A percentile compares a stretch with the other conserved stretches of the same genome.
phyloP scores from a whole-genome alignment of 2,113 vertebrate genomes.

The Micromys minutus region DNA sequence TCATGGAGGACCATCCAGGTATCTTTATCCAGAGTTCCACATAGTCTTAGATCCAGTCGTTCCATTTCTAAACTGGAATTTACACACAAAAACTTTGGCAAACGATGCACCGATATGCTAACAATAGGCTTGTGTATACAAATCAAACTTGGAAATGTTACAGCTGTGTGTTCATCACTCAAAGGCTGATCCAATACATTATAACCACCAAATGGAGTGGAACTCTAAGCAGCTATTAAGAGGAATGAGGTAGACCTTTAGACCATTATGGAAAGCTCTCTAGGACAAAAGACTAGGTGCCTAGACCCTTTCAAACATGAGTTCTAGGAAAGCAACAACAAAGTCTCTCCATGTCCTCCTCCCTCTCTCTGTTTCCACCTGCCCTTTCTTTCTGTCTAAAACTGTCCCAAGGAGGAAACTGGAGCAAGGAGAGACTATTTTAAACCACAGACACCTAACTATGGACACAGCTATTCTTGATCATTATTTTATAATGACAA shows the following conservation, averaged over 20 bases:
- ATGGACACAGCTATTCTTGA: background rate
- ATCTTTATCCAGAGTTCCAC: background rate
- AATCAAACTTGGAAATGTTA: constrained; percentile 43
- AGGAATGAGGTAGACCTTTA: constrained; percentile 66
- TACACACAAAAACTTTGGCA: background rate
- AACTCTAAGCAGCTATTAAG: background rate
- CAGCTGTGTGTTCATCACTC: background rate
- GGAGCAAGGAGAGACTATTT: background rate
- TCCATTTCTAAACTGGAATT: constrained; percentile 28
- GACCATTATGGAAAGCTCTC: background rate
- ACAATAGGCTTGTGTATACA: constrained; percentile 52
- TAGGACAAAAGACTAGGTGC: background rate
- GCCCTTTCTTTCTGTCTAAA: background rate
- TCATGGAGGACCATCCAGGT: background rate
- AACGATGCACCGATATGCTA: background rate
- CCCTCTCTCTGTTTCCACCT: background rate
- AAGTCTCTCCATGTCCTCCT: background rate
- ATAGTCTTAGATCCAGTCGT: background rate
- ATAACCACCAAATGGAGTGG: background rate
- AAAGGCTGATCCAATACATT: constrained; percentile 37
- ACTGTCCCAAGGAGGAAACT: background rate
- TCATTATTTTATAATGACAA: background rate
- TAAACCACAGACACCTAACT: background rate
- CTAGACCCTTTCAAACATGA: background rate
- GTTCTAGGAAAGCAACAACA: background rate